Base-by-base conservation (phyloP, 2,113 vertebrate genomes). In the Catagonus wagneri region DNA sequence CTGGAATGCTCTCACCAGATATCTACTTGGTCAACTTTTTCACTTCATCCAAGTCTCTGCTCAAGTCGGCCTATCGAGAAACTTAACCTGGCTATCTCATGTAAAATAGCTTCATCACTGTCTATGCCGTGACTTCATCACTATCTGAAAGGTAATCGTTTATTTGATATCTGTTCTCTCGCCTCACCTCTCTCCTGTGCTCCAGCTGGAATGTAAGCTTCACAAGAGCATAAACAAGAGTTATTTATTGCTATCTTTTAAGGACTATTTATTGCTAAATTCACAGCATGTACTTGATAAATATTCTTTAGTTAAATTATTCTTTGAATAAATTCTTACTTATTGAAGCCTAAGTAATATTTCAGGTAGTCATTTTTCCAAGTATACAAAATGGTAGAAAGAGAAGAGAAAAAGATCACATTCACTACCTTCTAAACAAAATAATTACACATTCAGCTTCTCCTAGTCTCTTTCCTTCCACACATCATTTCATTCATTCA, bases 331-430 rank as follows among this genome's bases (percentile, higher is more conserved):
- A 81, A 68, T 54, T 60, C 13, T 90, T 86, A 23, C n/a, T 79
- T 83, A 94, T 4, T 29, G 25, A 97, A 96, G 25, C 29, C 89
- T 94, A 93, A 95, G 79, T 90, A 68, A 83, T 63, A 83, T 56
- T 76, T 20, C n/a, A 71, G 17, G 32, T 44, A 20, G 17, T 75
- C 25, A 66, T 85, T 91, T 89, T 93, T 66, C 44, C 63, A 76
- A 80, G 13, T 61, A 84, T 22, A 23, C 71, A 75, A 9, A 61
- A 94, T 50, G 16, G 5, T 56, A 44, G 8, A 80, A 88, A 61
- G 16, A 36, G 14, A 50, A 58, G 4, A 65, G 16, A 32, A 39
- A 90, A 94, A 69, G 27, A 29, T 68, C 15, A 61, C 6, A 66
- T 52, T 32, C 36, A 50, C 54, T 92, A n/a, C 23, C 60, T 63